Evolutionary conservation across 2,888 invertebrate species (phyloP).

Genomic region (Eupeodes luniger): DNA sequence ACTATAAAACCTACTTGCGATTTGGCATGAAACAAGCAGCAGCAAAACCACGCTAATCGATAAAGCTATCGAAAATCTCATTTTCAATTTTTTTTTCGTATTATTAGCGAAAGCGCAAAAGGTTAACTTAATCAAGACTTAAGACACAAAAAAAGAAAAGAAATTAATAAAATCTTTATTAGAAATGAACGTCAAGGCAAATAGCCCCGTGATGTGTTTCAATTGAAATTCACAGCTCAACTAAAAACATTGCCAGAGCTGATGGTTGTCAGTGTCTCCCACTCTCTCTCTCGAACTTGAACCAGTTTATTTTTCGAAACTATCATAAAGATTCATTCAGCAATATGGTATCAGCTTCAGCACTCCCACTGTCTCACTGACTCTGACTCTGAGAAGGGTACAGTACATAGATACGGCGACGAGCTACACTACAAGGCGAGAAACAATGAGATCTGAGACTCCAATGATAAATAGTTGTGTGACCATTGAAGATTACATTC

Average conservation of each 20-base stretch:
- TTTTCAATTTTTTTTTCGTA: constrained; percentile 27
- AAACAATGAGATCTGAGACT: constrained; percentile 19
- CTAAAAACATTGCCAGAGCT: constrained; percentile 37
- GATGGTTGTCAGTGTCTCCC: neutral
- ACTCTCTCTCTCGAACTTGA: constrained; percentile 58
- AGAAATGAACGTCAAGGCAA: neutral
- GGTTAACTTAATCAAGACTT: constrained; percentile 55
- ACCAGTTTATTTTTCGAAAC: constrained; percentile 61
- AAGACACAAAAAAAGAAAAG: constrained; percentile 17
- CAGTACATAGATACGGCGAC: neutral
- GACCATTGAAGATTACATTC: constrained; percentile 44
- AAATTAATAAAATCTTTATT: constrained; percentile 10
- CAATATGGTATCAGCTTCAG: neutral
- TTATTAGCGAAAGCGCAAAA: constrained; percentile 37
- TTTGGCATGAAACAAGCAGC: constrained; percentile 51
- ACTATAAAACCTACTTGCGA: constrained; percentile 33
- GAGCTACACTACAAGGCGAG: constrained; percentile 1
- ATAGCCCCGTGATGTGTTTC: constrained; percentile 46
- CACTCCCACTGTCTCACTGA: neutral
- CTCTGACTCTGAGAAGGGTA: neutral
- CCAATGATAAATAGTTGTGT: constrained; percentile 20
- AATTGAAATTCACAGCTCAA: constrained; percentile 55
- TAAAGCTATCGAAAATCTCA: constrained; percentile 54
- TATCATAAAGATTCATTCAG: constrained; percentile 42
- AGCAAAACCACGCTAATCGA: constrained; percentile 40